Conservation (phyloP, 2,113 vertebrate genomes). For the Megalops atlanticus region DNA sequence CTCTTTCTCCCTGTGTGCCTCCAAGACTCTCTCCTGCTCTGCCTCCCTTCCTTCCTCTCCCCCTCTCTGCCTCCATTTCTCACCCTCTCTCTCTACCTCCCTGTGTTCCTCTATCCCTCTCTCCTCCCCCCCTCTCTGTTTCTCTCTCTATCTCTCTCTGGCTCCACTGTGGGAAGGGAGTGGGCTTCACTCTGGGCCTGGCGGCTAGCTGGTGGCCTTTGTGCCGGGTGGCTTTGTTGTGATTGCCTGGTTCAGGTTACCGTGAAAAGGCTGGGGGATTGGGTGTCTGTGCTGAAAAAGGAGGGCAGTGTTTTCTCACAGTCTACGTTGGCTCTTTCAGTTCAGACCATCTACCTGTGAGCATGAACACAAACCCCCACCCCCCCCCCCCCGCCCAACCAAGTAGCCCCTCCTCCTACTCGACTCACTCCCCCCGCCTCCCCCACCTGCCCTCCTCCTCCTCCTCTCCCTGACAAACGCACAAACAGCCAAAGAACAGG, state of each 20-base stretch:
- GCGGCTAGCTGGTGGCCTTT: background rate
- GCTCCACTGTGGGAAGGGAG: no score
- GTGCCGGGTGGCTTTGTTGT: constrained; percentile 5
- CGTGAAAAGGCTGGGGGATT: background rate
- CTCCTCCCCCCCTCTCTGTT: background rate
- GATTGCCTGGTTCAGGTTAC: constrained; percentile 1
- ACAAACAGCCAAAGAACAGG: no score
- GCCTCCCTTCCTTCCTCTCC: background rate
- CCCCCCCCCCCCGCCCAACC: background rate
- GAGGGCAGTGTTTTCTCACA: constrained; percentile 23
- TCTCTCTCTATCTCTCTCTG: background rate
- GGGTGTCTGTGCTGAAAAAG: constrained; percentile 14
- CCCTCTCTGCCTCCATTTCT: background rate
- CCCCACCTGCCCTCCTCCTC: background rate
- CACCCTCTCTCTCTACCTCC: background rate
- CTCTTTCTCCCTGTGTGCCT: no score
- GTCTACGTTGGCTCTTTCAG: background rate
- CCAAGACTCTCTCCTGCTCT: no score
- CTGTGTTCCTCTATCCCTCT: background rate
- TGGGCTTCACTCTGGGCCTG: background rate
- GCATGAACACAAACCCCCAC: background rate
- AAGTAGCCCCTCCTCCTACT: no score
- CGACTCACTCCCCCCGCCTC: background rate
- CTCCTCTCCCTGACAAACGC: background rate
- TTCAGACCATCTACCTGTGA: background rate